A percentile compares a stretch with the other conserved stretches of the same genome.
These are phyloP conservation scores for Pseudorectes ferrugineus DNA, from an alignment of 2,113 vertebrate species.

Conservation along the genomic window DNA sequence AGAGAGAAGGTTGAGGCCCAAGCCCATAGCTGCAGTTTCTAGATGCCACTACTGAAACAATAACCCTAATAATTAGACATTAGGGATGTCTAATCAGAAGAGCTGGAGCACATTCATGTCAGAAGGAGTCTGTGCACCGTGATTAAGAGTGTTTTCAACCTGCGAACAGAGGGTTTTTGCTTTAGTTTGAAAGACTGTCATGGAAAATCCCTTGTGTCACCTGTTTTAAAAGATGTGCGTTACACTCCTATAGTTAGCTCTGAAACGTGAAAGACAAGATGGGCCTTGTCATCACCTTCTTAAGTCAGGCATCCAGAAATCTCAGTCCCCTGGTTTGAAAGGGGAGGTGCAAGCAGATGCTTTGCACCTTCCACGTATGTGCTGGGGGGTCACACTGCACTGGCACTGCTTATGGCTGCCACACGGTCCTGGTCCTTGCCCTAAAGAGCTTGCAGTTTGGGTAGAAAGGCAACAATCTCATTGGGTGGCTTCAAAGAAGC, in stretches of 20 bases:
- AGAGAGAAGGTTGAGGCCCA: background rate
- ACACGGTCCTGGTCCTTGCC: background rate
- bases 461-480: background rate
- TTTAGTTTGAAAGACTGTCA: constrained; percentile 4
- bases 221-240: background rate
- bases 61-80: background rate
- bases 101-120: background rate
- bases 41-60: background rate
- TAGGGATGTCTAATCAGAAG: background rate
- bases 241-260: constrained; percentile 4
- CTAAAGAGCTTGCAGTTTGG: background rate
- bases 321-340: background rate
- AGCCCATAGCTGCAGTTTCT: background rate
- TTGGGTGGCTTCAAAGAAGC: background rate
- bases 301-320: background rate
- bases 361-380: background rate
- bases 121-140: background rate
- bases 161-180: background rate
- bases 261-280: background rate
- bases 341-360: background rate
- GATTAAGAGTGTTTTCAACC: constrained; percentile 14
- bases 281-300: background rate
- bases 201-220: background rate
- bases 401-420: background rate
- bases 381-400: background rate